Percentiles rank a stretch among this genome's conserved stretches.
phyloP scores from a whole-genome alignment of 2,888 invertebrate genomes.

The Cephus sareptanus region DNA sequence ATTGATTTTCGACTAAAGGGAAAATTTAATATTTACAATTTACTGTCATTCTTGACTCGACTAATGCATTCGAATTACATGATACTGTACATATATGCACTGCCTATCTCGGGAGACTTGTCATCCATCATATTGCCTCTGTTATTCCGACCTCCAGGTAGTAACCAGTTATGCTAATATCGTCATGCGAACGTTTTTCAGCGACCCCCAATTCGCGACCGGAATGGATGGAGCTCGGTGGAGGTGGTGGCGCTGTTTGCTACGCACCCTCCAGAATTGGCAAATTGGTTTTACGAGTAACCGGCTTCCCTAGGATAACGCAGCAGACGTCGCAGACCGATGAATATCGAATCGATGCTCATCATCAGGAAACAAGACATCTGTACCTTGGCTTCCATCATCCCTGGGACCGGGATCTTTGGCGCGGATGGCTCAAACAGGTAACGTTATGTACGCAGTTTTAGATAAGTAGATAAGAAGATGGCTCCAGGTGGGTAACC shows the following conservation, averaged over 20 bases:
- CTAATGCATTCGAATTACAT: no score
- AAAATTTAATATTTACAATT: no score
- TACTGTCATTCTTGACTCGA: no score
- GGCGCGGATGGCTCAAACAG: slow-evolving; percentile 75
- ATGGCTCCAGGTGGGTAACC: no score
- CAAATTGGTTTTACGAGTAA: slow-evolving; percentile 65
- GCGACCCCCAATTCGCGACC: slow-evolving; percentile 51
- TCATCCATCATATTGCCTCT: no score
- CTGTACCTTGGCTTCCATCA: slow-evolving; percentile 75
- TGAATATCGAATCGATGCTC: slow-evolving; percentile 22
- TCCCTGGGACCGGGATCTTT: slow-evolving; percentile 75
- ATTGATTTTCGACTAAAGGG: no score
- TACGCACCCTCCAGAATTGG: slow-evolving; percentile 63
- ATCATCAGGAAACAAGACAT: slow-evolving; percentile 66
- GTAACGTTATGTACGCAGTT: slow-evolving; percentile 56
- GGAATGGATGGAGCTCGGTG: slow-evolving; percentile 61
- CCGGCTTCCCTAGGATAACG: slow-evolving; percentile 60
- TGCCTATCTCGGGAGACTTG: no score
- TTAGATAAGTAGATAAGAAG: no score
- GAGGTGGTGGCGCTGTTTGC: slow-evolving; percentile 57
- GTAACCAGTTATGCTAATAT: no score
- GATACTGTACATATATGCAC: no score
- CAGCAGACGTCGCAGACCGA: slow-evolving; percentile 28
- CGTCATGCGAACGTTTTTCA: no score
- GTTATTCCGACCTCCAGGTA: no score